Evolutionary conservation across 1,140 invertebrate species (phyloP).

Genomic region (Drosophila ironensis): DNA sequence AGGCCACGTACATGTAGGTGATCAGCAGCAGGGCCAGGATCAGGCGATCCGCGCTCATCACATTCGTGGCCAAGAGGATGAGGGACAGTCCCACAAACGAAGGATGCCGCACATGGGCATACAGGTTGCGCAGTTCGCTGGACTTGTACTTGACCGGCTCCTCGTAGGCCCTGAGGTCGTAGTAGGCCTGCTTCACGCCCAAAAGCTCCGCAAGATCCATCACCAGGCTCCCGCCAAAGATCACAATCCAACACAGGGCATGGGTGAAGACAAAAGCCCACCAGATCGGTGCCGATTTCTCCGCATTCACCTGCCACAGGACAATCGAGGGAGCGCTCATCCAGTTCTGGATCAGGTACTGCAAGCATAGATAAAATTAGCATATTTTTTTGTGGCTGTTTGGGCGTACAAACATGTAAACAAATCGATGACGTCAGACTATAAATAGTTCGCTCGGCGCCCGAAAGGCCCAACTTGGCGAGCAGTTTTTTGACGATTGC

Average conservation of each 20-base stretch:
- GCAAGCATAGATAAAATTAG: slow-evolving; percentile 12
- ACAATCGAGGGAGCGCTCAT: slow-evolving; percentile 76
- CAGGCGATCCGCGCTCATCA: slow-evolving; percentile 82
- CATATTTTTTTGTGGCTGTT: neutral
- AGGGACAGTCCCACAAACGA: slow-evolving; percentile 75
- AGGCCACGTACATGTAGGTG: slow-evolving; percentile 83
- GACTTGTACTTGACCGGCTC: slow-evolving; percentile 68
- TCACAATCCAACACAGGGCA: slow-evolving; percentile 84
- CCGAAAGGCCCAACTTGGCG: slow-evolving; percentile 76
- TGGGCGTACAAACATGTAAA: slow-evolving; percentile 68
- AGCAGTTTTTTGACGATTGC: slow-evolving; percentile 78
- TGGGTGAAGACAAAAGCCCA: slow-evolving; percentile 83
- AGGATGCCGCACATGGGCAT: slow-evolving; percentile 74
- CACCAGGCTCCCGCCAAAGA: slow-evolving; percentile 85
- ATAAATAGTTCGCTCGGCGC: slow-evolving; percentile 83
- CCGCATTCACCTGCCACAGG: slow-evolving; percentile 83
- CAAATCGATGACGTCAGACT: slow-evolving; percentile 82
- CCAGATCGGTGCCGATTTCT: slow-evolving; percentile 79
- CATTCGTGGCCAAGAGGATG: slow-evolving; percentile 70
- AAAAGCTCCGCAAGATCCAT: slow-evolving; percentile 85
- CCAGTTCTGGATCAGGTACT: slow-evolving; percentile 82
- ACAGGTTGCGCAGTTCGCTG: slow-evolving; percentile 59
- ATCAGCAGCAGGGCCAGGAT: slow-evolving; percentile 82
- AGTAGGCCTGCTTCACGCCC: slow-evolving; percentile 84
- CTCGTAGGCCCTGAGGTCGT: slow-evolving; percentile 55